Evolutionary conservation across 2,888 invertebrate species (phyloP), one percentile per base, ranked within the genome.

Genomic region (Clostera curtula): DNA sequence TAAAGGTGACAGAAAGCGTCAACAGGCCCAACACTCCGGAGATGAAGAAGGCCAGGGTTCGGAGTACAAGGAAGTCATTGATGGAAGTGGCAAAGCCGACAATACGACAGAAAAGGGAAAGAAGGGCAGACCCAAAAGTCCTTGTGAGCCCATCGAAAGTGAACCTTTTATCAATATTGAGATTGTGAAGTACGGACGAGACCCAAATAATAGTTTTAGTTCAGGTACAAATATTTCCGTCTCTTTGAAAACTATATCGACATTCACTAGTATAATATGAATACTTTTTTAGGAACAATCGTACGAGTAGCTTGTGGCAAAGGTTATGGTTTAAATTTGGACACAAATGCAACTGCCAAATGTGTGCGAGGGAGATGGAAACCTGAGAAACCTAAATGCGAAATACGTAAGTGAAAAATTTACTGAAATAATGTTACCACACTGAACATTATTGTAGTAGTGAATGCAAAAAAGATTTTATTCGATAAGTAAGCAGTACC

Each of bases 291-390:
- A 85, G 85, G 94, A 0, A 91, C 92, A 0, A 87, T 92, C 23
- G 87, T 94, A 0, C 86, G 89, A 45, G 87, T 93, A 17, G 89
- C 90, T 1, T 95, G 94, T 59, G 89, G 89, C 1, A 89, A 90
- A 40, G 93, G 93, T 3, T 93, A 92, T 52, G 89, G 89, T 6
- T 73, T 92, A 3, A 94, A 93, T 60, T 79, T 93, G 35, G 88
- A 88, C 29, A 84, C 85, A 27, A 93, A 93, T 56, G 86, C 88
- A 2, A 93, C 93, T 1, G 91, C 91, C 0, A 90, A 90, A 53
- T 96, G 96, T 62, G 89, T 91, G 2, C 86, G 93, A 36, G 95
- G 96, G 1, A 86, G 91, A 41, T 96, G 96, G 96, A 92, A 90
- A 50, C 94, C 94, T 0, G 88, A 88, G 36, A 90, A 89, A 46